Evolutionary conservation across 2,888 invertebrate species (phyloP).

Genomic region (Eurois occulta): DNA sequence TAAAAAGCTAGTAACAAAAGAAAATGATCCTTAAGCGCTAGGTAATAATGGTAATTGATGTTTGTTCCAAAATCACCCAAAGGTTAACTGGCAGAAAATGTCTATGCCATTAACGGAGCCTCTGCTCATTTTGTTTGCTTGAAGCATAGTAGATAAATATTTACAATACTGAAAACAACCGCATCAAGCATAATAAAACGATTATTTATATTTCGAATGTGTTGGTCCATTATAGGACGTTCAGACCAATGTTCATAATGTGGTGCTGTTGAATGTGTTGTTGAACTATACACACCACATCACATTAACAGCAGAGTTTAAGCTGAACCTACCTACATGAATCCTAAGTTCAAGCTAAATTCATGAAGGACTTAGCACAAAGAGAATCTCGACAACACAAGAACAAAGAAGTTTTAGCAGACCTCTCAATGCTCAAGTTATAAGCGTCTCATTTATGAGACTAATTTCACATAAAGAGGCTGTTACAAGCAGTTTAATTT

Average conservation of each 20-base stretch:
- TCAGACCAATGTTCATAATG: background rate
- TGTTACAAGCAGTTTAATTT: background rate
- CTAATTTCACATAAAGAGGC: conserved; percentile 26
- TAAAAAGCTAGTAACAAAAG: too few relatives aligned
- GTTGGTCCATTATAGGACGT: background rate
- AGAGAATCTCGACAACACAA: conserved; percentile 20
- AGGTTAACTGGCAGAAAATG: too few relatives aligned
- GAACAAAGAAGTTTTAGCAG: conserved; percentile 26
- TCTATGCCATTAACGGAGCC: too few relatives aligned
- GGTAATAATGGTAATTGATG: too few relatives aligned
- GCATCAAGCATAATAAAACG: background rate
- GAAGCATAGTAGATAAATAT: too few relatives aligned
- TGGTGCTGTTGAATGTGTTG: background rate
- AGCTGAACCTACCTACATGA: background rate
- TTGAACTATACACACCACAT: background rate
- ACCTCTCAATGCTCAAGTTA: conserved; percentile 21
- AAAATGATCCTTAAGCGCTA: too few relatives aligned
- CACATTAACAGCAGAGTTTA: background rate
- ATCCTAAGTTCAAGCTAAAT: background rate
- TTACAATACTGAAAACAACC: background rate
- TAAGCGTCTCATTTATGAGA: conserved; percentile 9
- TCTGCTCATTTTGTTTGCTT: too few relatives aligned
- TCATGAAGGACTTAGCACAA: background rate
- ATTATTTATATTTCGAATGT: background rate
- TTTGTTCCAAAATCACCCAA: too few relatives aligned